Evolutionary conservation across 2,797 vertebrate species (phyloP), one percentile per base, ranked within the genome.

Genomic region (Dryobates pubescens): DNA sequence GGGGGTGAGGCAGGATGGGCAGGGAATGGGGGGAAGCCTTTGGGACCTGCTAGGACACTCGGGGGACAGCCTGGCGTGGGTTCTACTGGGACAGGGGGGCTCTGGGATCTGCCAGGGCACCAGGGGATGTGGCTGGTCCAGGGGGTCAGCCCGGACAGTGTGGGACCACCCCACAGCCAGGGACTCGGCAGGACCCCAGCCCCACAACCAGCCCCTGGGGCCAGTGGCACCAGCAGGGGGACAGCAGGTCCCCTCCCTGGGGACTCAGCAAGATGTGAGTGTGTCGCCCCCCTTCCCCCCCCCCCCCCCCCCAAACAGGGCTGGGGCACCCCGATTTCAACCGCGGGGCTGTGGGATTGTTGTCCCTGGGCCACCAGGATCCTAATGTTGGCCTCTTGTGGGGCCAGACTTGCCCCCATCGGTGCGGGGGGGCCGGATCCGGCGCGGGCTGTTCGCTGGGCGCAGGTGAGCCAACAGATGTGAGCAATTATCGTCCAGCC

Each of bases 401-500:
- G n/a, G 29, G 32, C 68, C 27, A 0, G 15, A 41, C 71, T 57
- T 23, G 47, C 34, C 61, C 1, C 61, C 6, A 2, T 38, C 43
- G 47, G 27, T 15, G 57, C 10, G 8, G 30, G 32, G 4, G 1
- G 10, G 6, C 20, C 26, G 82, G 71, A 9, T 7, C 63, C 83
- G 12, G 74, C 80, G 72, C 86, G 51, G 6, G 34, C 54, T 78
- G 82, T 73, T 92, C 80, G 20, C 58, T 24, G 2, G 30, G n/a
- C 12, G 88, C 87, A 92, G 82, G 90, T 89, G 93, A 90, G 71
- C 86, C 86, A 87, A 82, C 86, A 90, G 90, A 88, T 92, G 95
- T 43, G 81, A 96, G 80, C 80, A 59, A 92, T 96, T 94, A 80
- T 10, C 3, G 73, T 45, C 82, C 81, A 7, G 32, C 53, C 47